Percentiles rank a stretch among this genome's conserved stretches.
Conservation (phyloP, 2,113 vertebrate genomes). For the Abramis brama region DNA sequence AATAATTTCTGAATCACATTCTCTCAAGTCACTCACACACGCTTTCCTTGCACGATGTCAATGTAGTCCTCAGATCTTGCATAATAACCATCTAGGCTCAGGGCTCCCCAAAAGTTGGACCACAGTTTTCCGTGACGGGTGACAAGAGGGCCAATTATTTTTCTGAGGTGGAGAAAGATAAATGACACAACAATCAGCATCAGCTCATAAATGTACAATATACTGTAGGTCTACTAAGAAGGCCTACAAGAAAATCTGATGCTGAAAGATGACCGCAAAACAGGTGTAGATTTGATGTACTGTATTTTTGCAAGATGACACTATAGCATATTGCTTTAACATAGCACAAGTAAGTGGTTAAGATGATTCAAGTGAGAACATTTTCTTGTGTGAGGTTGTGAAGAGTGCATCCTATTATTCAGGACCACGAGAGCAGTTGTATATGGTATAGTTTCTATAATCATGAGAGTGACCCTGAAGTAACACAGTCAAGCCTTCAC, state of each 20-base stretch:
- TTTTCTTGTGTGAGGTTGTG: not conserved
- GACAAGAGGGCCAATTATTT: conserved; percentile 93
- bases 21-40: conserved; percentile 85
- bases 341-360: not conserved
- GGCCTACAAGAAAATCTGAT: not conserved
- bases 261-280: not conserved
- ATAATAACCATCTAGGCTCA: conserved; percentile 95
- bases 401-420: not conserved
- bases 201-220: not conserved
- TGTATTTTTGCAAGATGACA: not conserved
- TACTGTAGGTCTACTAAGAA: not conserved
- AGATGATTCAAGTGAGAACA: not conserved
- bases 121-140: conserved; percentile 93
- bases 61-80: conserved; percentile 97
- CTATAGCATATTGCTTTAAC: not conserved
- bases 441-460: not conserved
- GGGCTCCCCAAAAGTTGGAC: conserved; percentile 98
- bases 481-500: not conserved
- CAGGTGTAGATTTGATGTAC: not conserved
- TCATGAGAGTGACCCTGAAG: not conserved
- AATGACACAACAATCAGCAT: conserved; percentile 57
- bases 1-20: not conserved
- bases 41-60: conserved; percentile 94
- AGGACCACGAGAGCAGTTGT: not conserved
- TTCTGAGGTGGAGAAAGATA: conserved; percentile 76